Evolutionary conservation across 2,888 invertebrate species (phyloP), one percentile per base, ranked within the genome.

Genomic region (Cryptus viduatorius): DNA sequence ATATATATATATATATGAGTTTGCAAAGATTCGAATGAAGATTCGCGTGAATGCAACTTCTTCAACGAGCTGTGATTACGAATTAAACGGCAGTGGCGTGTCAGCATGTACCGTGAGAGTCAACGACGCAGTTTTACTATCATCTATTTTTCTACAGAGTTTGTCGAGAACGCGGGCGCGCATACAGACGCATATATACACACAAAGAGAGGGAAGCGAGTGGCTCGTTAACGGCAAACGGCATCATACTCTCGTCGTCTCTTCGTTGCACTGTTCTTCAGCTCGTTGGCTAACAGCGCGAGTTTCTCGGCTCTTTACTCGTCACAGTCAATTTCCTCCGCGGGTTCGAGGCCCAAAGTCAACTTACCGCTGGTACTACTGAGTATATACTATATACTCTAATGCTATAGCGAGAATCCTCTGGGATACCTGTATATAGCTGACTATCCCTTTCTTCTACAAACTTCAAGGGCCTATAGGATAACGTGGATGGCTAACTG

Each of bases 321-420:
- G 82, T 82, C 82, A 82, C 82, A 82, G 77, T 82, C 82, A 82
- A 82, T 82, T 82, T 82, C 82, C 82, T 71, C 48, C 72, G 7
- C 37, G 56, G 65, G 29, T 29, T 77, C 72, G 68, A 77, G 72
- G 61, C 65, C 77, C 72, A 82, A 72, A 82, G 82, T 82, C 82
- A 82, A 82, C 82, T 76, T 64, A 64, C 48, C 76, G 53, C 24
- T 44, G 53, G 56, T 46, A 42, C 3, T 68, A n/a, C 42, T 5
- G 1, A 4, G n/a, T 50, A 14, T 65, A 65, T n/a, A 31, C 37
- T 65, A 65, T n/a, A 31, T 48, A 59, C 48, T 37, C 68, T 68
- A 69, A 75, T 75, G n/a, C 65, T 37, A 73, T 68, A 73, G 61
- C 73, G 59, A 8, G 44, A 37, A 14, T 12, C 59, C 42, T 42